Percentiles rank a stretch among this genome's conserved stretches.
Evolutionary conservation across 1,140 invertebrate species (phyloP).

Genomic region (Drosophila repletoides): DNA sequence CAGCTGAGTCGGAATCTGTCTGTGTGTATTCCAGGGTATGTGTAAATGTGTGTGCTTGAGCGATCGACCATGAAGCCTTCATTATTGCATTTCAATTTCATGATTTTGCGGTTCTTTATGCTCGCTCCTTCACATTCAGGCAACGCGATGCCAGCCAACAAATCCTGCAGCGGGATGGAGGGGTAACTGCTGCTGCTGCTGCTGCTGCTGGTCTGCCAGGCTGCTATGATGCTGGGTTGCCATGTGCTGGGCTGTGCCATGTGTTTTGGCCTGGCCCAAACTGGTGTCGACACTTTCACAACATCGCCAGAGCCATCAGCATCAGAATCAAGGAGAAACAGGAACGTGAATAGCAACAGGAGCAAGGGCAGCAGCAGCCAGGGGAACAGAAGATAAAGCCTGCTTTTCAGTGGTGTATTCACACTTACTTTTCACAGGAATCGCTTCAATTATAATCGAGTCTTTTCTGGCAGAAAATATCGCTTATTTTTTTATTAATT

Average conservation of each 20-base stretch:
- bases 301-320: slow-evolving; percentile 40
- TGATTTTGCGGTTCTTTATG: slow-evolving; percentile 81
- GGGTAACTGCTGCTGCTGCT: not conserved
- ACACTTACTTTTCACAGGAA: too few species aligned
- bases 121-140: slow-evolving; percentile 54
- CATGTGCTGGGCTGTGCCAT: slow-evolving; percentile 47
- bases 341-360: not conserved
- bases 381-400: too few species aligned
- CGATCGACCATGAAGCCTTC: slow-evolving; percentile 80
- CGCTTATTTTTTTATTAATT: too few species aligned
- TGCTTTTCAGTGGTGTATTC: too few species aligned
- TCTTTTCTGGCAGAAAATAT: too few species aligned
- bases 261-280: slow-evolving; percentile 65
- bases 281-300: slow-evolving; percentile 76
- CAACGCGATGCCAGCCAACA: slow-evolving; percentile 5
- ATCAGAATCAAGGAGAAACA: slow-evolving; percentile 1
- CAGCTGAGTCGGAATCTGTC: slow-evolving; percentile 28
- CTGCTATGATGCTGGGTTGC: slow-evolving; percentile 8
- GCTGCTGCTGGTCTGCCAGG: not conserved
- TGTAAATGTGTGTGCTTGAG: slow-evolving; percentile 55
- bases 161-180: slow-evolving; percentile 7
- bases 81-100: slow-evolving; percentile 80
- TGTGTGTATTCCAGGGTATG: slow-evolving; percentile 6
- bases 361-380: not conserved
- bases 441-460: too few species aligned